phyloP scores from a whole-genome alignment of 2,888 invertebrate species.

The Desoria tigrina region DNA sequence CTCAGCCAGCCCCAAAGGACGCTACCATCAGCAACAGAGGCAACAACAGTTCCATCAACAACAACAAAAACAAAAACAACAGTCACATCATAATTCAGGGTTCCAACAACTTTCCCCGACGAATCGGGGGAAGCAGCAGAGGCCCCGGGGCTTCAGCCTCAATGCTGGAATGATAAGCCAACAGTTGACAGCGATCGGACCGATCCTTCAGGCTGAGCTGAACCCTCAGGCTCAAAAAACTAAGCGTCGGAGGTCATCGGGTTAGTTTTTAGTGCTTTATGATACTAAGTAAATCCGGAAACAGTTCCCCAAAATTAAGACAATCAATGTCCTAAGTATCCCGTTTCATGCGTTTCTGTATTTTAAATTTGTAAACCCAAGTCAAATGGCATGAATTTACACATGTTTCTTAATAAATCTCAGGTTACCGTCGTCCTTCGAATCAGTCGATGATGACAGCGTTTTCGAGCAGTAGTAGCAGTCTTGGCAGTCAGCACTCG shows the following conservation, averaged over 20 bases:
- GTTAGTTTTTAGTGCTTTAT: slow-evolving; percentile 11
- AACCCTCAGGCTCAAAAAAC: no score
- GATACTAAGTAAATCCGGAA: not conserved
- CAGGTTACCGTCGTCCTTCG: slow-evolving; percentile 32
- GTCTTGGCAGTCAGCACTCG: slow-evolving; percentile 30
- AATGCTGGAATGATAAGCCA: slow-evolving; percentile 5
- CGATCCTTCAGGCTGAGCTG: not conserved
- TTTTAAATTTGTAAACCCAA: no score
- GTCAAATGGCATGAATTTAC: no score
- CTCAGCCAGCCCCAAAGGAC: slow-evolving; percentile 36
- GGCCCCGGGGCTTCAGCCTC: slow-evolving; percentile 31
- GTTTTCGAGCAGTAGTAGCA: slow-evolving; percentile 36
- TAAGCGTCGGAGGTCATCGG: slow-evolving; percentile 31
- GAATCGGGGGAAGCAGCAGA: not conserved
- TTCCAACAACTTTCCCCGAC: not conserved
- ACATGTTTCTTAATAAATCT: no score
- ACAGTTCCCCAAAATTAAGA: not conserved
- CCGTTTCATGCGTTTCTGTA: not conserved
- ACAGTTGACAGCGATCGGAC: not conserved
- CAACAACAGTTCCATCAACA: not conserved
- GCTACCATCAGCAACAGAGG: slow-evolving; percentile 20
- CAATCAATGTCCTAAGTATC: not conserved
- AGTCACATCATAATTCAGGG: not conserved
- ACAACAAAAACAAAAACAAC: not conserved
- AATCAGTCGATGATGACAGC: slow-evolving; percentile 35